Conservation (phyloP, 1,140 invertebrate species). For the Myzus persicae region DNA sequence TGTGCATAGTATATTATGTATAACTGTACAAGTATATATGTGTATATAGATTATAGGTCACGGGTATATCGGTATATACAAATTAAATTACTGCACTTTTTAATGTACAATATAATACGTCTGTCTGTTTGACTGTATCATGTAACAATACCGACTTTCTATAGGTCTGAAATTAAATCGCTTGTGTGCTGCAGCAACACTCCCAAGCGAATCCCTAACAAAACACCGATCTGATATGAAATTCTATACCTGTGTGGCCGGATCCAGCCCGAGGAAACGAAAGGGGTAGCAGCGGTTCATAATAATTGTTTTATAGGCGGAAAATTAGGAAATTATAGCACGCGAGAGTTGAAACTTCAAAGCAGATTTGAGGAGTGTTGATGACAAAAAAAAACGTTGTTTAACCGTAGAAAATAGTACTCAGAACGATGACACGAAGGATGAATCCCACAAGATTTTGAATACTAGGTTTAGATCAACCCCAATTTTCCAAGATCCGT, state of each 20-base stretch:
- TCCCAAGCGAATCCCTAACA: neutral
- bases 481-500: neutral
- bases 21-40: neutral
- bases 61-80: neutral
- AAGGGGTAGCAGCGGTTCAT: neutral
- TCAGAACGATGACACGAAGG: rapidly evolving
- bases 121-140: neutral
- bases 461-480: neutral
- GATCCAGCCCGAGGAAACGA: neutral
- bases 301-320: neutral
- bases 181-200: neutral
- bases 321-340: neutral
- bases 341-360: neutral
- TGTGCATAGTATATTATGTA: neutral
- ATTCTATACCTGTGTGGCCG: neutral
- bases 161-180: neutral
- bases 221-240: neutral
- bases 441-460: neutral
- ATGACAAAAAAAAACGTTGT: neutral
- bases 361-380: neutral
- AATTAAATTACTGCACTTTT: neutral
- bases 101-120: neutral
- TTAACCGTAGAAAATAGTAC: neutral
- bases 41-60: neutral
- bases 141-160: neutral